These are phyloP conservation scores for Turritopsis rubra DNA, from an alignment of 30 jellyfish, hydroid and myxozoan species.

Conservation along the genomic window DNA sequence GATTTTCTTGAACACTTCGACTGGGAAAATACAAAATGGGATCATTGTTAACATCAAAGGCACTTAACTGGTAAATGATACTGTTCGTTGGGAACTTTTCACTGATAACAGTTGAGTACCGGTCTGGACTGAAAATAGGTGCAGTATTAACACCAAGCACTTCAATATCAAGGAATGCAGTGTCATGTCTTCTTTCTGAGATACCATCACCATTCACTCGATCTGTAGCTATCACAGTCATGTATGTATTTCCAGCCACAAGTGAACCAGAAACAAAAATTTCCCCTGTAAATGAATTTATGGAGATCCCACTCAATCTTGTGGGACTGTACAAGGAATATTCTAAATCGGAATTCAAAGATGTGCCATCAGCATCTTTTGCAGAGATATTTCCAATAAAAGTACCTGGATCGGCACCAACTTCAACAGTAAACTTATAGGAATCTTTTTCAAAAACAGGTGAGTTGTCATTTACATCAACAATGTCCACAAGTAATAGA, in stretches of 20 bases:
- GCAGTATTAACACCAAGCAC: not conserved
- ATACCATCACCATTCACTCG: not conserved
- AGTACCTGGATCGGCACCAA: slow-evolving; percentile 41
- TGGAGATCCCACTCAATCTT: slow-evolving; percentile 6
- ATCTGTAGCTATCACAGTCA: slow-evolving; percentile 9
- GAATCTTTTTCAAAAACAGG: slow-evolving; percentile 49
- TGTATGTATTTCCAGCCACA: not conserved
- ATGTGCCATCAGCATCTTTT: not conserved
- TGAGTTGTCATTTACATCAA: slow-evolving; percentile 75
- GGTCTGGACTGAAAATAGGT: not conserved
- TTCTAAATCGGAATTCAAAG: not conserved
- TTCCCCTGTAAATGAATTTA: slow-evolving; percentile 42
- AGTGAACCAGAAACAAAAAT: slow-evolving; percentile 18
- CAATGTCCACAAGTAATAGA: slow-evolving; percentile 15
- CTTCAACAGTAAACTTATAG: slow-evolving; percentile 35
- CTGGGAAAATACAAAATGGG: not conserved
- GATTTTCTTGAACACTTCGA: slow-evolving; percentile 7
- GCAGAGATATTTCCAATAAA: slow-evolving; percentile 17
- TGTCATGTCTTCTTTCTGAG: slow-evolving; percentile 11
- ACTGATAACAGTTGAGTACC: not conserved
- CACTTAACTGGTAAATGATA: slow-evolving; percentile 22
- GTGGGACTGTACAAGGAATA: slow-evolving; percentile 2
- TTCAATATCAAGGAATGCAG: not conserved
- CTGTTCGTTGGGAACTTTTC: slow-evolving; percentile 29
- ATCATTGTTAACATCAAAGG: slow-evolving; percentile 27